phyloP scores from a whole-genome alignment of 2,113 vertebrate species.

The Chaetodon trifascialis region DNA sequence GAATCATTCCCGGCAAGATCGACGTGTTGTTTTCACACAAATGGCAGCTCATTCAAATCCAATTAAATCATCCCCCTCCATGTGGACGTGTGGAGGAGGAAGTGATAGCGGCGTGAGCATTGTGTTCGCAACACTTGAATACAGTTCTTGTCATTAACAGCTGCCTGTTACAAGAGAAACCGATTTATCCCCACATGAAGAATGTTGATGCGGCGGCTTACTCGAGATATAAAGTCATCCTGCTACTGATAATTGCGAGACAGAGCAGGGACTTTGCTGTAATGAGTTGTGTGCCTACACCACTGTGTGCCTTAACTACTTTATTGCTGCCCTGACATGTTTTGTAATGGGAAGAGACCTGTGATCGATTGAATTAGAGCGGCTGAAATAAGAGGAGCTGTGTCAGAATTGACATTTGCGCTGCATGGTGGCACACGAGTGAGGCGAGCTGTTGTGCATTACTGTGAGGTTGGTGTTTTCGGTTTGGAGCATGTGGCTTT shows the following conservation, averaged over 20 bases:
- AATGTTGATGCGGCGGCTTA: slow-evolving; percentile 34
- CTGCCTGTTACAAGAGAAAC: slow-evolving; percentile 45
- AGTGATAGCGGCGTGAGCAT: slow-evolving; percentile 40
- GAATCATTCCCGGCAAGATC: slow-evolving; percentile 36
- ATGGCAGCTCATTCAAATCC: slow-evolving; percentile 73
- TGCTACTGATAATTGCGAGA: slow-evolving; percentile 40
- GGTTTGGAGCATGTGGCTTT: slow-evolving; percentile 77
- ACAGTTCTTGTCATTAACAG: slow-evolving; percentile 58
- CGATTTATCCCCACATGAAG: slow-evolving; percentile 44
- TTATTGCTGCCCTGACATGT: slow-evolving; percentile 35
- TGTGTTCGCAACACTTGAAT: slow-evolving; percentile 49
- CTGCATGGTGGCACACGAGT: slow-evolving; percentile 36
- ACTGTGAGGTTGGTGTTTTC: slow-evolving; percentile 57
- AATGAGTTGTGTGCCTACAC: slow-evolving; percentile 45
- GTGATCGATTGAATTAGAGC: slow-evolving; percentile 50
- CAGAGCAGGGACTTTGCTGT: slow-evolving; percentile 1
- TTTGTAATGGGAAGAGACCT: slow-evolving; percentile 56
- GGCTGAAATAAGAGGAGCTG: slow-evolving; percentile 25
- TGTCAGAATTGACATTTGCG: slow-evolving; percentile 42
- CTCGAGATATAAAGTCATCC: slow-evolving; percentile 30
- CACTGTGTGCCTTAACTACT: slow-evolving; percentile 27
- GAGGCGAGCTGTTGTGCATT: slow-evolving; percentile 52
- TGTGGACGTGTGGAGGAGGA: slow-evolving; percentile 47
- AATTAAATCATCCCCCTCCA: slow-evolving; percentile 63
- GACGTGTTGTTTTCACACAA: slow-evolving; percentile 65